Evolutionary conservation across 64 coral and sea anemone species (phyloP).

Genomic region (Montipora cactus): DNA sequence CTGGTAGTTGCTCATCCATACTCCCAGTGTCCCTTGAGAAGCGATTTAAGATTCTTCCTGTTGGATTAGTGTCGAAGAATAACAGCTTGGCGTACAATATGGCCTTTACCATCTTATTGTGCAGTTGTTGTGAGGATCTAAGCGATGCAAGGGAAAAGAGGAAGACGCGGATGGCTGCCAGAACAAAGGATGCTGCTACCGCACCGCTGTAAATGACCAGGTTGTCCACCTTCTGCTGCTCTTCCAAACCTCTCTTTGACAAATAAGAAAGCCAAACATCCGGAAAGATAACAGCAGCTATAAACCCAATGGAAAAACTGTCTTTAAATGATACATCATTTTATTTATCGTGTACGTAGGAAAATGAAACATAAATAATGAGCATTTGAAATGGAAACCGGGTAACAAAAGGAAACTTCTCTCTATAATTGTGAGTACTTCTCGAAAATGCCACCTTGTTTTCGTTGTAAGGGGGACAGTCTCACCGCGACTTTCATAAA

Average conservation of each 20-base stretch:
- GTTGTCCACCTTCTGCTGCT: background rate
- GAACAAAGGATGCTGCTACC: background rate
- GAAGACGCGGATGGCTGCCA: background rate
- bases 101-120: conserved; percentile 58
- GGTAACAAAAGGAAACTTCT: too few species aligned
- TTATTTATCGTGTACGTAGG: background rate
- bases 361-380: too few species aligned
- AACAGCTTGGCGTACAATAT: conserved; percentile 36
- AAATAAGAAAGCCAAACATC: background rate
- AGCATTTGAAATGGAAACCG: too few species aligned
- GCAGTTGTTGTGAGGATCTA: conserved; percentile 6
- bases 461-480: too few species aligned
- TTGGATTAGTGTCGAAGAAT: conserved; percentile 83
- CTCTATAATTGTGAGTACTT: too few species aligned
- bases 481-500: too few species aligned
- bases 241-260: background rate
- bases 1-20: conserved; percentile 54
- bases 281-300: background rate
- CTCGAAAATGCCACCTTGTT: too few species aligned
- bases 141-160: background rate
- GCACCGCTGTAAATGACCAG: background rate
- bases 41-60: conserved; percentile 70
- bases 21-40: conserved; percentile 64
- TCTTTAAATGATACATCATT: background rate
- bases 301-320: background rate